These are phyloP conservation scores for Microcebus ravelobensis DNA, from an alignment of 2,113 vertebrate genomes.

Conservation along the genomic window DNA sequence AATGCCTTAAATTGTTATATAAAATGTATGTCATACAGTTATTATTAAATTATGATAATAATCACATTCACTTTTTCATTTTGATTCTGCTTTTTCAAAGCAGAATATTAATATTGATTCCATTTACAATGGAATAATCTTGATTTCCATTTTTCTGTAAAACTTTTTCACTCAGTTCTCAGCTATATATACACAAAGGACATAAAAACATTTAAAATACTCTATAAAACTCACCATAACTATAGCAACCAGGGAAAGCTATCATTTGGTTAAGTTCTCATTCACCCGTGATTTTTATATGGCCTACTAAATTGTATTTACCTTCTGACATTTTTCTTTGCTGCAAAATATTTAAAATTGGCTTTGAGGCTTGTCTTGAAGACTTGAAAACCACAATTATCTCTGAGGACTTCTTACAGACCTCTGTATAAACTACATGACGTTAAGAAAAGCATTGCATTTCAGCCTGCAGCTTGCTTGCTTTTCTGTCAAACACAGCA, in stretches of 20 bases:
- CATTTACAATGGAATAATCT: not conserved
- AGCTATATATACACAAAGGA: not conserved
- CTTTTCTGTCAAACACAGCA: not conserved
- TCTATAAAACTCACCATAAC: conserved; percentile 64
- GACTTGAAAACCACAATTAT: not conserved
- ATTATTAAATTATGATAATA: conserved; percentile 42
- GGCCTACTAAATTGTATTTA: conserved; percentile 41
- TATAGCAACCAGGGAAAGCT: conserved; percentile 10
- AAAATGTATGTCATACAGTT: not conserved
- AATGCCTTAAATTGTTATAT: not conserved
- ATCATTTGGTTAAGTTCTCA: conserved; percentile 18
- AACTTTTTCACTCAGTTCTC: conserved; percentile 44
- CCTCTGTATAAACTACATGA: not conserved
- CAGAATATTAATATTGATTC: no score
- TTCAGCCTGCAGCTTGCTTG: not conserved
- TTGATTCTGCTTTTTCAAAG: not conserved
- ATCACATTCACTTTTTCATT: not conserved
- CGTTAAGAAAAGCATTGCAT: not conserved
- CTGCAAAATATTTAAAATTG: conserved; percentile 52
- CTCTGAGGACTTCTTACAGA: not conserved
- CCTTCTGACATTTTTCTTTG: conserved; percentile 36
- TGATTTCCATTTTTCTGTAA: conserved; percentile 26
- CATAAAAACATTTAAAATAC: conserved; percentile 67
- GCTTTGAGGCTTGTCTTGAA: conserved; percentile 39
- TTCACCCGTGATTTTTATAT: conserved; percentile 48